phyloP scores from a whole-genome alignment of 1,140 invertebrate genomes.

The Drosophila auraria region DNA sequence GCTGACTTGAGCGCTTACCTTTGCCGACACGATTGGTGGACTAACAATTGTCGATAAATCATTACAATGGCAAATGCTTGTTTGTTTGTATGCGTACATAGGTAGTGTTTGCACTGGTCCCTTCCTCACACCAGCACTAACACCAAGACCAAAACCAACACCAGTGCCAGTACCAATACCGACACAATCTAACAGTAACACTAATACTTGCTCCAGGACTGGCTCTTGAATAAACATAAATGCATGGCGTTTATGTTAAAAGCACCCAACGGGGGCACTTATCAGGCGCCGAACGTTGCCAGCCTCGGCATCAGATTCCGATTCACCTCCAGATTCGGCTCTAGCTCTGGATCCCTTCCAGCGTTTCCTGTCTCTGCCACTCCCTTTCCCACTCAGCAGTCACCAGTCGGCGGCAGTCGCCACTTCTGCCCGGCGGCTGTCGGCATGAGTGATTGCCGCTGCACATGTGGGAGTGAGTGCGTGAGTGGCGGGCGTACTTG shows the following conservation, averaged over 20 bases:
- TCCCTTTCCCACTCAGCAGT: neutral
- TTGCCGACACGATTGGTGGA: slow-evolving; percentile 37
- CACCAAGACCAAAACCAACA: slow-evolving; percentile 2
- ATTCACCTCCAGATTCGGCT: slow-evolving; percentile 18
- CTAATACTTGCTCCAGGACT: slow-evolving; percentile 5
- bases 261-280: slow-evolving; percentile 77
- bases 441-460: slow-evolving; percentile 68
- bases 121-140: slow-evolving; percentile 17
- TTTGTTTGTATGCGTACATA: slow-evolving; percentile 39
- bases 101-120: slow-evolving; percentile 45
- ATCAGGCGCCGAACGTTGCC: slow-evolving; percentile 47
- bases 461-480: slow-evolving; percentile 54
- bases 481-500: slow-evolving; percentile 26
- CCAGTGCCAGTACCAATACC: slow-evolving; percentile 1
- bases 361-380: neutral
- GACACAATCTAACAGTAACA: slow-evolving; percentile 33
- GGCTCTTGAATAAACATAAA: slow-evolving; percentile 72
- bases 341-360: neutral
- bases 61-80: slow-evolving; percentile 67
- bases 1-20: slow-evolving; percentile 47
- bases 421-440: slow-evolving; percentile 32
- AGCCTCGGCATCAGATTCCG: slow-evolving; percentile 10
- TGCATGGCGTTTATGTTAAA: slow-evolving; percentile 75
- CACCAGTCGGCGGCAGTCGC: slow-evolving; percentile 2
- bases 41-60: slow-evolving; percentile 72